phyloP scores from a whole-genome alignment of 2,888 invertebrate species.

The Netelia virgata region DNA sequence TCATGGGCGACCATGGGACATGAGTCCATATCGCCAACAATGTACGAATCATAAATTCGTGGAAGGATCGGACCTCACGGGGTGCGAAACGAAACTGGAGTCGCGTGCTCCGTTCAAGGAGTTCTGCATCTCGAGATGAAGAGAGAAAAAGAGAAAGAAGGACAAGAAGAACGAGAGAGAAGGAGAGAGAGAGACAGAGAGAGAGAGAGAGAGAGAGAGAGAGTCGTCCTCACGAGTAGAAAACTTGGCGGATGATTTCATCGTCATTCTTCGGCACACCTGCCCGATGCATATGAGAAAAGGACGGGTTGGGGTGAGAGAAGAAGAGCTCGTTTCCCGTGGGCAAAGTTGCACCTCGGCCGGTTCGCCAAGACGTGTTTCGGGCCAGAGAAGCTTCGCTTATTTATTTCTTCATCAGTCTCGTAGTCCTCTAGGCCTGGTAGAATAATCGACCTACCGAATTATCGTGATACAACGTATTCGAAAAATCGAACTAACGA shows the following conservation, averaged over 20 bases:
- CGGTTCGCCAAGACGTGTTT: constrained; percentile 60
- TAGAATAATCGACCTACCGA: not conserved
- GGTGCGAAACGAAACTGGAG: constrained; percentile 55
- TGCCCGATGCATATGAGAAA: constrained; percentile 1
- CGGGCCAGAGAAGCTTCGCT: not conserved
- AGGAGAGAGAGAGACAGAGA: not conserved
- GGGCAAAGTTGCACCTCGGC: constrained; percentile 48
- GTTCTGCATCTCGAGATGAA: constrained; percentile 22
- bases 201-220: not conserved
- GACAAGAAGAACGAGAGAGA: not conserved
- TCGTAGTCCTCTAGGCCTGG: too few relatives aligned
- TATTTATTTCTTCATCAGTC: constrained; percentile 10
- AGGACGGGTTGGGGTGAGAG: not conserved
- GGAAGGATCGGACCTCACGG: constrained; percentile 67
- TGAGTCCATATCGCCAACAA: constrained; percentile 58
- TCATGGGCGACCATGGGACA: constrained; percentile 18
- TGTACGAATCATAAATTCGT: constrained; percentile 67
- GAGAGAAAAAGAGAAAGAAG: not conserved
- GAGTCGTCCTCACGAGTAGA: constrained; percentile 43
- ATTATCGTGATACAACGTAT: not conserved
- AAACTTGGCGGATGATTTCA: constrained; percentile 60
- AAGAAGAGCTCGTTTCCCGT: constrained; percentile 18
- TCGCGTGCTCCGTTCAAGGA: constrained; percentile 58
- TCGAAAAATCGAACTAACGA: too few relatives aligned
- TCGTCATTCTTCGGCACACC: constrained; percentile 47